Evolutionary conservation across 2,113 vertebrate species (phyloP), one percentile per base, ranked within the genome.

Genomic region (Microtus pennsylvanicus): DNA sequence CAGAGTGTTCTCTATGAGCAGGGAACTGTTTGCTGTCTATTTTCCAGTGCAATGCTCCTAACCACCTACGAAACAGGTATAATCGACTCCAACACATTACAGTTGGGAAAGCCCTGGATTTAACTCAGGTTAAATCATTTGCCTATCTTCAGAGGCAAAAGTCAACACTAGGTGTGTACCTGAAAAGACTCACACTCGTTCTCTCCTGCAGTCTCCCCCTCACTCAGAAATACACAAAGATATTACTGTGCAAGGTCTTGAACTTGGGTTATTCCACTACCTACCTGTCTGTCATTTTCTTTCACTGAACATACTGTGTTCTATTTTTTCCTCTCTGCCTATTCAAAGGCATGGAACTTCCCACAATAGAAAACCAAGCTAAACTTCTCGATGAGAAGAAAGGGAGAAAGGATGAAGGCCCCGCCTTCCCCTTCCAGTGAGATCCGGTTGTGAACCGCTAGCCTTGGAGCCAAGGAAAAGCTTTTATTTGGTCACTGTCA

Each of bases 251-350:
- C 26, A 80, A 94, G 7, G 14, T 63, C 30, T 26, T 77, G 42
- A 97, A 80, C 50, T 58, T 81, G 26, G 24, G 94, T 65, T 50
- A 76, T 35, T 70, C 58, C 38, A 87, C 61, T 72, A 76, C 58
- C 58, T 67, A 85, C 72, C 86, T 87, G 77, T 52, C 87, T 72
- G 80, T 35, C 58, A 70, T 89, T 83, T 95, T 80, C 86, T 91
- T 91, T 91, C n/a, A 67, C 16, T 87, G 35, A 97, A 70, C 30
- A 38, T 74, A 90, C 42, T 24, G n/a, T 4, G 3, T 90, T 89
- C 83, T 91, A 92, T 92, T 94, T 94, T 94, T 72, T 90, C 21
- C 22, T 81, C 74, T 87, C 55, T 92, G 65, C 75, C 28, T 87
- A 65, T 61, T 47, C 69, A 67, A 90, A 22, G 67, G 22, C 80